These are phyloP conservation scores for Eolophus roseicapilla DNA, from an alignment of 2,113 vertebrate genomes.

Conservation along the genomic window DNA sequence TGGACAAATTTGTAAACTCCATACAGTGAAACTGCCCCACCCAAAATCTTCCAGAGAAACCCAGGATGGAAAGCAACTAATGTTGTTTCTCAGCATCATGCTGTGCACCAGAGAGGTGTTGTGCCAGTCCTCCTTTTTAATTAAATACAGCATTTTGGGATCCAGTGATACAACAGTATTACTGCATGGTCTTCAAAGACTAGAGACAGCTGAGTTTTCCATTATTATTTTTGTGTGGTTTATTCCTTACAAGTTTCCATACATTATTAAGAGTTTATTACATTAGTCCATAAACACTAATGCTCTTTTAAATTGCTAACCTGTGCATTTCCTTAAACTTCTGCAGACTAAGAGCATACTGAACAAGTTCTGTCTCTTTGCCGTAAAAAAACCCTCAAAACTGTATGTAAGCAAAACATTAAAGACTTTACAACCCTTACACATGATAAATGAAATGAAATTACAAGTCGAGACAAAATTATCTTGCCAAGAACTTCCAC, in stretches of 20 bases:
- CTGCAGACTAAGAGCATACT: neutral
- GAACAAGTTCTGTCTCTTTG: neutral
- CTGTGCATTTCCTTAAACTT: neutral
- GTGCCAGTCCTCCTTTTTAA: neutral
- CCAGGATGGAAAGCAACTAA: neutral
- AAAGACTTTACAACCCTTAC: neutral
- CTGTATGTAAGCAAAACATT: neutral
- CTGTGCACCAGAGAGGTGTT: neutral
- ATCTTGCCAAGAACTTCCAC: neutral
- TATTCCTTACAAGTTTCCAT: neutral
- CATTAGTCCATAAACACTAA: neutral
- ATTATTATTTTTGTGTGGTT: neutral
- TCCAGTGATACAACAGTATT: neutral
- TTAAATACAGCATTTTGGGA: neutral
- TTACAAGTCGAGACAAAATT: neutral
- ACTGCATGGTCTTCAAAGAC: neutral
- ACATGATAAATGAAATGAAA: neutral
- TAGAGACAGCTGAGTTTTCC: neutral
- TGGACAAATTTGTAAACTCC: neutral
- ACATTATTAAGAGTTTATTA: constrained; percentile 2
- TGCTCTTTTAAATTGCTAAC: neutral
- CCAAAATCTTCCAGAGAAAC: neutral
- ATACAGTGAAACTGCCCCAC: neutral
- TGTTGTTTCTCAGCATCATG: neutral
- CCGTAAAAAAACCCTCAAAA: neutral